phyloP scores from a whole-genome alignment of 2,113 vertebrate genomes.

The Toxostoma redivivum region DNA sequence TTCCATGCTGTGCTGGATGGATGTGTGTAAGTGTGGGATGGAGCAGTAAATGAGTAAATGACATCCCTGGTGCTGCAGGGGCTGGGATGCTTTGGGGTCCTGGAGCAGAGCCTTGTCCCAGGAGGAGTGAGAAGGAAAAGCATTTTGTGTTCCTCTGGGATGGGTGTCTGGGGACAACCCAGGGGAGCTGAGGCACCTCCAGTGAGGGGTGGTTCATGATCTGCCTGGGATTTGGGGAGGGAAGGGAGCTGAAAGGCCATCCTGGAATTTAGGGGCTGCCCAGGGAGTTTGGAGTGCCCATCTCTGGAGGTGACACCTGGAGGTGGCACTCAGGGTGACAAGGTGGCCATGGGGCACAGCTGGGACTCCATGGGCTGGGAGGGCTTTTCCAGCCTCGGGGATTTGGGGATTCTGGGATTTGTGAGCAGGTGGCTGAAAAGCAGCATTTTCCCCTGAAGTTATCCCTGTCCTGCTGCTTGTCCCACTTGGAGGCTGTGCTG shows the following conservation, averaged over 20 bases:
- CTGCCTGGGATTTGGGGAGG: not conserved
- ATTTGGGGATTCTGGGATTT: not conserved
- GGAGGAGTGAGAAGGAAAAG: not conserved
- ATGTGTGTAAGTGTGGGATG: no score
- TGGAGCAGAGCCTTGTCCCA: rapidly evolving
- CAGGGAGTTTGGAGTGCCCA: not conserved
- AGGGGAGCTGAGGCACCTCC: rapidly evolving
- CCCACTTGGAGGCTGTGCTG: not conserved
- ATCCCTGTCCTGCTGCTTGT: not conserved
- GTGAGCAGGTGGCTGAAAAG: not conserved
- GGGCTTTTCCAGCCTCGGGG: not conserved
- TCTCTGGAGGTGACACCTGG: not conserved
- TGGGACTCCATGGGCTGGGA: rapidly evolving
- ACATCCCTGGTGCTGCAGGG: rapidly evolving
- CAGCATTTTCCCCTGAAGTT: not conserved
- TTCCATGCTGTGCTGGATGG: not conserved
- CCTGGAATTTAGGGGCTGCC: not conserved
- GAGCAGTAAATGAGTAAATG: not conserved
- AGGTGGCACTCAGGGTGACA: not conserved
- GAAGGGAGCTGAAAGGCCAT: not conserved
- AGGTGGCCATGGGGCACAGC: not conserved
- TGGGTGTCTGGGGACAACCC: rapidly evolving
- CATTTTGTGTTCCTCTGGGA: not conserved
- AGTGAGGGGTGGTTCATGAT: rapidly evolving
- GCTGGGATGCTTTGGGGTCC: rapidly evolving